Evolutionary conservation across 2,888 invertebrate genomes (phyloP), one percentile per base, ranked within the genome.

Genomic region (Gymnocheta viridis): DNA sequence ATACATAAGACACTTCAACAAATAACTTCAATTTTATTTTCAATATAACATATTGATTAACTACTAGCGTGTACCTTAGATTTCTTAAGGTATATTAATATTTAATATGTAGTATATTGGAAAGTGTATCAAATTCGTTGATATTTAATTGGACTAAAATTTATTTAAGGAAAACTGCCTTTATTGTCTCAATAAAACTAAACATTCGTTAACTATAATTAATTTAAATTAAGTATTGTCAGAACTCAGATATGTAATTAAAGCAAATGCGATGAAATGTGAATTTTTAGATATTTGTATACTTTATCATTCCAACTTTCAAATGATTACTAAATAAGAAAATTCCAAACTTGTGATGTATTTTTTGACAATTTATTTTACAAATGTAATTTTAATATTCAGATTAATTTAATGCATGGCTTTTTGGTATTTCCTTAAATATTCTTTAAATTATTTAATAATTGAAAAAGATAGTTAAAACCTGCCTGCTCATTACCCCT

Each of bases 21-120:
- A 44, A 44, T 17, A 7, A 7, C 4, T 73, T 80, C 56, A 62
- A 82, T 69, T 76, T 62, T 47, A n/a, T 44, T 44, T 44, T 44
- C 2, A 2, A 12, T 14, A 14, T 38, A 2, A 35, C 10, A 35
- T 38, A n/a, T n/a, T n/a, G n/a, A n/a, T n/a, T n/a, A n/a, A n/a
- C n/a, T n/a, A n/a, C n/a, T n/a, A n/a, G n/a, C n/a, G n/a, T n/a
- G n/a, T n/a, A 12, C 10, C 38, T 14, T 38, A 1, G 2, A 14
- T 38, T 5, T n/a, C n/a, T 41, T 41, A 41, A 41, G 41, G 41
- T 41, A 14, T 14, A 38, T 10, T 38, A 38, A 4, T 12, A 12
- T 38, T 3, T 12, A 38, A 12, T 38, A 14, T n/a, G n/a, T n/a
- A n/a, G n/a, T n/a, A n/a, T n/a, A n/a, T n/a, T n/a, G n/a, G n/a